A percentile compares a stretch with the other conserved stretches of the same genome.
phyloP scores from a whole-genome alignment of 2,797 vertebrate genomes.

The Myoxocephalus aenaeus region DNA sequence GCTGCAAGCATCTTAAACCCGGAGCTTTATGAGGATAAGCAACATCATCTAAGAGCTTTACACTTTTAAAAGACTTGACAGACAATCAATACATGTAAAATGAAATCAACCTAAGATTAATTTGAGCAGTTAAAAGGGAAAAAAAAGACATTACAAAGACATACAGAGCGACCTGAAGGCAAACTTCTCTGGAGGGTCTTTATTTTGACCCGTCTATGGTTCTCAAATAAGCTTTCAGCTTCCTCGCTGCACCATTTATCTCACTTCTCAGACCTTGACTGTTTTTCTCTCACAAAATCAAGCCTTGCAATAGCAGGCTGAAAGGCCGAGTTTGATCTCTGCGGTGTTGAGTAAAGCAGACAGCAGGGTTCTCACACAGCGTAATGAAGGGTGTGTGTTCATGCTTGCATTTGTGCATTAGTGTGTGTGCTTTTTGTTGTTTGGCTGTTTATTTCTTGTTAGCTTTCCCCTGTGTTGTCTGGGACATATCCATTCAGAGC shows the following conservation, averaged over 20 bases:
- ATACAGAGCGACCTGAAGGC: slow-evolving; percentile 51
- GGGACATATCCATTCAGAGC: slow-evolving; percentile 49
- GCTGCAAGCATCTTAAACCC: slow-evolving; percentile 37
- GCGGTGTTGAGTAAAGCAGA: slow-evolving; percentile 66
- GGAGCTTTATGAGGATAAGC: slow-evolving; percentile 62
- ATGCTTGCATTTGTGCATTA: slow-evolving; percentile 16
- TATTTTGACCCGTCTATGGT: slow-evolving; percentile 61
- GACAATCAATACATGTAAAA: slow-evolving; percentile 70
- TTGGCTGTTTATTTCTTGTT: slow-evolving; percentile 53
- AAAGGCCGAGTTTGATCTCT: slow-evolving; percentile 68
- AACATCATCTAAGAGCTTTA: slow-evolving; percentile 55
- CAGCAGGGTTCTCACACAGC: slow-evolving; percentile 63
- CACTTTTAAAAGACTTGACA: slow-evolving; percentile 63
- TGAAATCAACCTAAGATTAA: slow-evolving; percentile 52
- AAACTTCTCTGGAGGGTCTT: slow-evolving; percentile 59
- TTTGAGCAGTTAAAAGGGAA: slow-evolving; percentile 42
- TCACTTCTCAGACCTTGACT: slow-evolving; percentile 74
- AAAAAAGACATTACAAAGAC: slow-evolving; percentile 52
- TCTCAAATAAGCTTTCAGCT: slow-evolving; percentile 70
- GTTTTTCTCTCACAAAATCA: slow-evolving; percentile 70
- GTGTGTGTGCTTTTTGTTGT: slow-evolving; percentile 31
- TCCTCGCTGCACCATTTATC: slow-evolving; percentile 72
- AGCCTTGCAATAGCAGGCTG: slow-evolving; percentile 58
- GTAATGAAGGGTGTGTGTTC: slow-evolving; percentile 61
- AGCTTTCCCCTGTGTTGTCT: slow-evolving; percentile 45